phyloP scores from a whole-genome alignment of 2,797 vertebrate species.

The Poecilia gillii region DNA sequence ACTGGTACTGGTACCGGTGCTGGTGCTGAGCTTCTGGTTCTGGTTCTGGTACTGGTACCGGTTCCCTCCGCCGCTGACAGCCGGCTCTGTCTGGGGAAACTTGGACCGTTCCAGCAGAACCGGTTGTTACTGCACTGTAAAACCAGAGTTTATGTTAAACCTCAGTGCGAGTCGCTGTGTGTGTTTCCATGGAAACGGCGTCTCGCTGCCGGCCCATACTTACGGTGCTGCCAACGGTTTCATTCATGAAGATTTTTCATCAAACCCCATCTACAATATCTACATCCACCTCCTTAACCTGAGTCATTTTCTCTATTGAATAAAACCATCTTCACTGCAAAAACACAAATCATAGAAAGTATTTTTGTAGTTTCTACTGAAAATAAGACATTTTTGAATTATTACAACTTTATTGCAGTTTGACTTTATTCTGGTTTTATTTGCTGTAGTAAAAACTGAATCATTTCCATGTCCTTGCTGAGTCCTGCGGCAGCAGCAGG shows the following conservation, averaged over 20 bases:
- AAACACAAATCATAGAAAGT: too few relatives aligned
- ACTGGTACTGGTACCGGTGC: background rate
- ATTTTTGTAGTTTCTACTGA: too few relatives aligned
- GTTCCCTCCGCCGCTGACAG: too few relatives aligned
- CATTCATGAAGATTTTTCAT: slow-evolving; percentile 32
- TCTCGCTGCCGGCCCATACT: background rate
- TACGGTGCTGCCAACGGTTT: slow-evolving; percentile 28
- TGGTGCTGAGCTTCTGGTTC: too few relatives aligned
- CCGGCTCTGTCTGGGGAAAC: background rate
- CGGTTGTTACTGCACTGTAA: background rate
- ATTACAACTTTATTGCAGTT: too few relatives aligned
- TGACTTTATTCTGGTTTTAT: too few relatives aligned
- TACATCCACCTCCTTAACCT: background rate
- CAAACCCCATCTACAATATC: background rate
- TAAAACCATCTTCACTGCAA: background rate
- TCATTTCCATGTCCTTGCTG: too few relatives aligned
- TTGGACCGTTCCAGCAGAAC: background rate
- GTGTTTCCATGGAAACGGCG: background rate
- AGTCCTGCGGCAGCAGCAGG: background rate
- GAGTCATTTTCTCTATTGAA: slow-evolving; percentile 48
- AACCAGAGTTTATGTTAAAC: background rate
- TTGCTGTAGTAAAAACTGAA: too few relatives aligned
- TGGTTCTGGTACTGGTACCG: background rate
- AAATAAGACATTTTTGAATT: too few relatives aligned
- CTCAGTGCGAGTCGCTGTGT: background rate